phyloP scores from a whole-genome alignment of 2,113 vertebrate genomes.

The Oenanthe oenanthe region DNA sequence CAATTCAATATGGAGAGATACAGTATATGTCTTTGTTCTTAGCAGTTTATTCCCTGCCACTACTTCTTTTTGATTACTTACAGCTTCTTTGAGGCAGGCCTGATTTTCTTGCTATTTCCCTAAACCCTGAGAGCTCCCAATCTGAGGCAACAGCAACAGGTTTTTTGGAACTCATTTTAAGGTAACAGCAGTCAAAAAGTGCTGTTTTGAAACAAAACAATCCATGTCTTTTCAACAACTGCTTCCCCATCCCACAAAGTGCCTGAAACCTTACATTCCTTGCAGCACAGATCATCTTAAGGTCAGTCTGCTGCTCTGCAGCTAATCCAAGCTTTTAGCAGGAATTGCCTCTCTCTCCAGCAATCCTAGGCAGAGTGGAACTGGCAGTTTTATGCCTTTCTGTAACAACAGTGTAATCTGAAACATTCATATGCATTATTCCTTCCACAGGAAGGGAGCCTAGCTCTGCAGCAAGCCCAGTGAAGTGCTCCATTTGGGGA shows the following conservation, averaged over 20 bases:
- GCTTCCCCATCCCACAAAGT: background rate
- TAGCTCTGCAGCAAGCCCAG: background rate
- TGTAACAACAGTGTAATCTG: background rate
- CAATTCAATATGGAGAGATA: background rate
- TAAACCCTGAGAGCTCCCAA: background rate
- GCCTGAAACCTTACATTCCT: background rate
- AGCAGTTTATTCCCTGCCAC: background rate
- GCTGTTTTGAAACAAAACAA: conserved; percentile 8
- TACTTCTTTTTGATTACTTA: background rate
- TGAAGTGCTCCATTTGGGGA: background rate
- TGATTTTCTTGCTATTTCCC: background rate
- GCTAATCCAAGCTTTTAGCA: background rate
- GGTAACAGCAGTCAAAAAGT: background rate
- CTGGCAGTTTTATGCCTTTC: background rate
- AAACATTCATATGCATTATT: background rate
- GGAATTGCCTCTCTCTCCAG: conserved; percentile 1
- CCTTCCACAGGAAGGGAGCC: background rate
- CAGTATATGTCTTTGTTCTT: background rate
- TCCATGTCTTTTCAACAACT: background rate
- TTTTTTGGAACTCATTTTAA: background rate
- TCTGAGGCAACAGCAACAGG: background rate
- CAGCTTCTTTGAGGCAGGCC: background rate
- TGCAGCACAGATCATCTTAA: background rate
- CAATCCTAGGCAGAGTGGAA: background rate
- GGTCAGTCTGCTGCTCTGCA: background rate